These are phyloP conservation scores for Meloidogyne hapla DNA, from an alignment of 1,140 invertebrate genomes.

Conservation along the genomic window DNA sequence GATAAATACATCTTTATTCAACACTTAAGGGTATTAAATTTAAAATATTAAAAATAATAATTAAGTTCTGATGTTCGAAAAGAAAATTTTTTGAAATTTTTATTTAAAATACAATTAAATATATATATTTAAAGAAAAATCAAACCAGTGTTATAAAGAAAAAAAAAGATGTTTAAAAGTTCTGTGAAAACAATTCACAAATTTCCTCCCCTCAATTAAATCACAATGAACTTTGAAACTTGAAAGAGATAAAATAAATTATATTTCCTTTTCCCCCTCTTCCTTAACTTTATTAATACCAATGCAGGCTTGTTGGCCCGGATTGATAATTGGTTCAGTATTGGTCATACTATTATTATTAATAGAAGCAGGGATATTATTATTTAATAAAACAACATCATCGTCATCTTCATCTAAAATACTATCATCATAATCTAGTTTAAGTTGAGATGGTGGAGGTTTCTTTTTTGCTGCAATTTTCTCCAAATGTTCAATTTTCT, in stretches of 20 bases:
- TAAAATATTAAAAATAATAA: no score
- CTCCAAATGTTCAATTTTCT: constrained; percentile 13
- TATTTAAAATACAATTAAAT: neutral
- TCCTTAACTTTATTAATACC: neutral
- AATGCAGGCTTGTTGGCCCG: neutral
- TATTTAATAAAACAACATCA: neutral
- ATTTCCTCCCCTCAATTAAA: neutral
- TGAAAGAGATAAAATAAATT: neutral
- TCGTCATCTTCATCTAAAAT: constrained; percentile 8
- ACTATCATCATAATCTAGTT: neutral
- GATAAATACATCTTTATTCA: no score
- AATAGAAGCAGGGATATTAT: neutral
- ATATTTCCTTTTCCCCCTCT: neutral
- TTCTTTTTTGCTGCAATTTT: neutral
- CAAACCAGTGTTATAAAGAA: neutral
- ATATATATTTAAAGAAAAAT: neutral
- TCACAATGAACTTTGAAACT: neutral
- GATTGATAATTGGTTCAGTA: neutral
- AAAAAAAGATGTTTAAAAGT: neutral
- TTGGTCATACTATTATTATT: neutral
- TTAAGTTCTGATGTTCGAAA: no score
- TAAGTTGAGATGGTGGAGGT: neutral
- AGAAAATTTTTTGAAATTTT: neutral
- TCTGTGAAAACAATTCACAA: no score
- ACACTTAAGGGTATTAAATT: no score